phyloP scores from a whole-genome alignment of 2,113 vertebrate species.

The Bos indicus region DNA sequence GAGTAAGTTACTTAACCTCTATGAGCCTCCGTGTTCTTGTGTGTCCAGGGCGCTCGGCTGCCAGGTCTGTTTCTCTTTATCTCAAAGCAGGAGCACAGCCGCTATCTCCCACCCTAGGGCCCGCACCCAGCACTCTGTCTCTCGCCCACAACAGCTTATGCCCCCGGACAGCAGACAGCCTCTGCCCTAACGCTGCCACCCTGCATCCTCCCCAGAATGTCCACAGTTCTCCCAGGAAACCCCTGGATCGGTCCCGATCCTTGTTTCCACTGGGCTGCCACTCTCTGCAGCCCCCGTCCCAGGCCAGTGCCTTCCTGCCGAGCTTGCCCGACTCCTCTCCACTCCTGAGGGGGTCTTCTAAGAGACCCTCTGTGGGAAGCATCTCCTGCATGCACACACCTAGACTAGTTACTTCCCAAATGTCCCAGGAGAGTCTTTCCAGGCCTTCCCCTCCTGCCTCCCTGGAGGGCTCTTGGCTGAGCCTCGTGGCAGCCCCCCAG shows the following conservation, averaged over 20 bases:
- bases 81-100: not conserved
- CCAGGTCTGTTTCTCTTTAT: not conserved
- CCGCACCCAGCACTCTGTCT: accelerated
- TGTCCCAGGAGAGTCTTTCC: not conserved
- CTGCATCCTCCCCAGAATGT: not conserved
- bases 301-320: not conserved
- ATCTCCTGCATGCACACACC: not conserved
- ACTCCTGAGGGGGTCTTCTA: not conserved
- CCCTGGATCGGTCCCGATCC: not conserved
- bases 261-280: not conserved
- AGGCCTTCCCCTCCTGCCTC: accelerated
- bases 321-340: not conserved
- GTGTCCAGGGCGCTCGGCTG: not conserved
- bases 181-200: not conserved
- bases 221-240: not conserved
- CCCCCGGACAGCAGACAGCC: not conserved
- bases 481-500: not conserved
- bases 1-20: not conserved
- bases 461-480: not conserved
- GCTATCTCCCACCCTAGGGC: not conserved
- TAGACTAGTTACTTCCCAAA: not conserved
- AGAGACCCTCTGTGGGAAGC: not conserved
- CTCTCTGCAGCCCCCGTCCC: not conserved
- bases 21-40: not conserved
- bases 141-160: not conserved